Evolutionary conservation across 2,797 vertebrate genomes (phyloP), one percentile per base, ranked within the genome.

Genomic region (Hoplostethus mediterraneus): DNA sequence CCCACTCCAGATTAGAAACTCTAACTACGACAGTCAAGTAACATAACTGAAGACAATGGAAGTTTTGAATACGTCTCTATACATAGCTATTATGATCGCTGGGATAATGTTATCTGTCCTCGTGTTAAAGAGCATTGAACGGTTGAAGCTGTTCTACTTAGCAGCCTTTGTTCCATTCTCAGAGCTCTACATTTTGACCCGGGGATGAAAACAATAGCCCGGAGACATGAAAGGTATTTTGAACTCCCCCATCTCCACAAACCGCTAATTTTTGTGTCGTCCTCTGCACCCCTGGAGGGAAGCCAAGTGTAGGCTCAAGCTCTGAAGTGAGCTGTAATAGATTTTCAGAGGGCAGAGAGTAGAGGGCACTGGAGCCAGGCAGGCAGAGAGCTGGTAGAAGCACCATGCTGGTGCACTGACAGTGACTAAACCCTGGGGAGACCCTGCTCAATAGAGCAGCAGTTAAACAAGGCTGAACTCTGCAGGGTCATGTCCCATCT

Each of bases 51-150:
- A 89, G 82, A 91, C 90, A 93, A 91, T 92, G 51, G 31, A 65
- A 0, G 57, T 79, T 85, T 82, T 80, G 72, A 86, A 87, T 88
- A 87, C 80, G 73, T 69, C 51, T 77, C 69, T 66, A 62, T 68
- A 30, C 52, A 33, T 71, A 59, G 60, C 60, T 74, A 66, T 68
- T 45, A 30, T 47, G 44, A 74, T 68, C 45, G 38, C 58, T 65
- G 10, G 42, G n/a, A 89, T 79, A 91, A 90, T 86, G 85, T 88
- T 91, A 92, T 92, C 89, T 90, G 88, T 62, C 91, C 89, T 92
- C 91, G 87, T 66, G 61, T 71, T 84, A 60, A 80, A 79, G 79
- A 75, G 54, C 57, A 53, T 47, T 67, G 28, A 75, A 38, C 54
- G 33, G 42, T 47, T n/a, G 28, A 73, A 76, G 28, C 36, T 5